Evolutionary conservation across 2,113 vertebrate genomes (phyloP).

Genomic region (Fukomys damarensis): DNA sequence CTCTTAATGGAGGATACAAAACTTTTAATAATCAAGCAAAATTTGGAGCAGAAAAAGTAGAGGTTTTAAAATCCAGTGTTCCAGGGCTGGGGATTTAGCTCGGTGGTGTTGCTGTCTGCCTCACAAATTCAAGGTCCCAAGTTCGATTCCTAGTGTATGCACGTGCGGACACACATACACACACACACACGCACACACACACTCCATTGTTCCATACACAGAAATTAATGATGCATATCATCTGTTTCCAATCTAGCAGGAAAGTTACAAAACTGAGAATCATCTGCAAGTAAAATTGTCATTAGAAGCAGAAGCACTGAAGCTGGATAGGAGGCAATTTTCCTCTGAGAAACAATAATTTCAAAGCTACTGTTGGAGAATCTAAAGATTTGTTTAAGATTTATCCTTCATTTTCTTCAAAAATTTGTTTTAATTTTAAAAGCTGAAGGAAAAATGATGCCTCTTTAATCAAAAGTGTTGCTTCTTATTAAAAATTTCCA

Average conservation of each 20-base stretch:
- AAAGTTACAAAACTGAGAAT: slow-evolving; percentile 58
- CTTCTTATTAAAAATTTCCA: not conserved
- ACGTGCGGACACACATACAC: no score
- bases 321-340: not conserved
- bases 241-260: slow-evolving; percentile 65
- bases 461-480: not conserved
- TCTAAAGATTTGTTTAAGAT: not conserved
- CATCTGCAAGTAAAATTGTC: slow-evolving; percentile 77
- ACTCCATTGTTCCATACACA: not conserved
- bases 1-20: slow-evolving; percentile 18
- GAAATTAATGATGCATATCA: slow-evolving; percentile 65
- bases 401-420: not conserved
- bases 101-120: no score
- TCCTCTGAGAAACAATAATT: slow-evolving; percentile 52
- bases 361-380: not conserved
- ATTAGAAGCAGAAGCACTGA: not conserved
- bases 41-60: slow-evolving; percentile 14
- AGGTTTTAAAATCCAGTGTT: slow-evolving; percentile 61
- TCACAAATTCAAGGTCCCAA: no score
- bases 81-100: no score
- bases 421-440: slow-evolving; percentile 53
- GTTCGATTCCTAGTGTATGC: no score
- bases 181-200: no score
- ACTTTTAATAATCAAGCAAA: slow-evolving; percentile 51
- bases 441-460: not conserved